These are phyloP conservation scores for Morpho achilles DNA, from an alignment of 2,888 invertebrate species.

Conservation along the genomic window DNA sequence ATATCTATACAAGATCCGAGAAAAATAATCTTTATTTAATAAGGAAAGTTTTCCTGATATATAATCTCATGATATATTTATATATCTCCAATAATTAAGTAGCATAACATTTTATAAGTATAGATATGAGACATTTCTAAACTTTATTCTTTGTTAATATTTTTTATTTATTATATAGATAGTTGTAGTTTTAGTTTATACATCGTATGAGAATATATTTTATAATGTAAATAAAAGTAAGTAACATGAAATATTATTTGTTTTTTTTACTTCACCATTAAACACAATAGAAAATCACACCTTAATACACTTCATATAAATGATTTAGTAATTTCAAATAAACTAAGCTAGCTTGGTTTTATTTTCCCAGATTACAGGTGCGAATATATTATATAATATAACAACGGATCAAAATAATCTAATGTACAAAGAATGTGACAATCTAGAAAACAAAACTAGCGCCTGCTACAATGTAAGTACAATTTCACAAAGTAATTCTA, in stretches of 20 bases:
- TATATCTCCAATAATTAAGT: too few relatives aligned
- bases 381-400: slow-evolving; percentile 34
- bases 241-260: slow-evolving; percentile 10
- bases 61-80: too few relatives aligned
- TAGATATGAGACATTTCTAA: background rate
- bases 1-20: too few relatives aligned
- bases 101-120: too few relatives aligned
- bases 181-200: slow-evolving; percentile 16
- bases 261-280: slow-evolving; percentile 10
- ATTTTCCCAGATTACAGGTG: slow-evolving; percentile 55
- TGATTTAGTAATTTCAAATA: background rate
- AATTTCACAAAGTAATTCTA: background rate
- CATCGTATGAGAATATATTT: slow-evolving; percentile 17
- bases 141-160: slow-evolving; percentile 18
- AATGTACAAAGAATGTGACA: slow-evolving; percentile 10
- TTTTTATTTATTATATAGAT: slow-evolving; percentile 22
- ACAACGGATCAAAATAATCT: slow-evolving; percentile 22
- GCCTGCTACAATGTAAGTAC: slow-evolving; percentile 17
- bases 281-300: background rate
- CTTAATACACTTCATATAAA: background rate
- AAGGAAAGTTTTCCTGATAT: too few relatives aligned
- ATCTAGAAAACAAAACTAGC: slow-evolving; percentile 14
- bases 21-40: too few relatives aligned
- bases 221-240: slow-evolving; percentile 22
- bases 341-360: background rate